These are phyloP conservation scores for Leucoraja erinaceus DNA, from an alignment of 2,113 vertebrate species.

Conservation along the genomic window DNA sequence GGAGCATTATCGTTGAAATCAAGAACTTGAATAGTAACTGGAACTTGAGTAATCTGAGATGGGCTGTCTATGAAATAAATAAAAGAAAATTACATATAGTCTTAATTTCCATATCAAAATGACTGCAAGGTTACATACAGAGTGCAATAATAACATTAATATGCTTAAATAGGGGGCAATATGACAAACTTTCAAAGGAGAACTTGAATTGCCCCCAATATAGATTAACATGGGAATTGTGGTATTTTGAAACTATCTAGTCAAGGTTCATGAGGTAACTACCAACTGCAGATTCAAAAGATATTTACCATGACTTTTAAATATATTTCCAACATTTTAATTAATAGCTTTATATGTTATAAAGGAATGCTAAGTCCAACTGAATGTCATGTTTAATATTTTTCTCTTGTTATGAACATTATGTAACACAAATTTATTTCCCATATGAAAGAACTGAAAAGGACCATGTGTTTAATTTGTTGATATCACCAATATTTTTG, in stretches of 20 bases:
- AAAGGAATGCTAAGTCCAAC: not conserved
- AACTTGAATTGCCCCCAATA: not conserved
- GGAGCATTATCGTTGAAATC: conserved; percentile 93
- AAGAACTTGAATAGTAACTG: conserved; percentile 79
- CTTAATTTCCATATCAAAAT: not conserved
- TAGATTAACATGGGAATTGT: not conserved
- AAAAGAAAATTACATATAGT: conserved; percentile 41
- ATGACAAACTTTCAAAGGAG: not conserved
- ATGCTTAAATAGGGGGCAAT: not conserved
- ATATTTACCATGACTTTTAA: not conserved
- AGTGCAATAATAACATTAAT: no score
- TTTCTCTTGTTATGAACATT: no score
- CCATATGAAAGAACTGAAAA: no score
- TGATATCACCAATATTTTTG: not conserved
- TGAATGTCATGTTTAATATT: no score
- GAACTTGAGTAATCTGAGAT: conserved; percentile 70
- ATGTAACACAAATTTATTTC: no score
- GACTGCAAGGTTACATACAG: no score
- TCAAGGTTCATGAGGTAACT: not conserved
- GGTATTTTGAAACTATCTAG: not conserved
- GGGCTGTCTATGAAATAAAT: conserved; percentile 74
- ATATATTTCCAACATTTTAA: not conserved
- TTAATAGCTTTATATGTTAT: not conserved
- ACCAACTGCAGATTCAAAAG: not conserved
- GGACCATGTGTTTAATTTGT: no score